Evolutionary conservation across 2,113 vertebrate genomes (phyloP).

Genomic region (Polyodon spathula): DNA sequence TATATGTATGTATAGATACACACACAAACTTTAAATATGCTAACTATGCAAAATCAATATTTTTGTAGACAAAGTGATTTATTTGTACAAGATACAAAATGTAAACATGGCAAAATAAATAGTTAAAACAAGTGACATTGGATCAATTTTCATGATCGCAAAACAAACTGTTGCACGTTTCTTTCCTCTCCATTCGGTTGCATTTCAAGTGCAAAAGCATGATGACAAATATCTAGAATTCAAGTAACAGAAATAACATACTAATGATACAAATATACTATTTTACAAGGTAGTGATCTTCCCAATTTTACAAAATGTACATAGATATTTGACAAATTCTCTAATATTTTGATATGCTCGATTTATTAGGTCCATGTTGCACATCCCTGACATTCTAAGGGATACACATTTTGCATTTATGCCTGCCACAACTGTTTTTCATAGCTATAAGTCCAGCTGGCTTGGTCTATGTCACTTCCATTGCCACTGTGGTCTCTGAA

Average conservation of each 20-base stretch:
- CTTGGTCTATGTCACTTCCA: constrained; percentile 86
- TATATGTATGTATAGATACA: no score
- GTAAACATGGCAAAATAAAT: constrained; percentile 98
- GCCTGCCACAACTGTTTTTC: constrained; percentile 36
- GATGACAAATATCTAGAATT: constrained; percentile 90
- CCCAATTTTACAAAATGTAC: constrained; percentile 93
- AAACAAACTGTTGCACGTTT: constrained; percentile 68
- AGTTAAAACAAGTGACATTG: constrained; percentile 87
- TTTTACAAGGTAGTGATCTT: constrained; percentile 95
- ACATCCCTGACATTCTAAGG: constrained; percentile 38
- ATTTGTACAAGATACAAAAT: constrained; percentile 95
- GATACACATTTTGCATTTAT: constrained; percentile 45
- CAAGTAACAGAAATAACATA: constrained; percentile 91
- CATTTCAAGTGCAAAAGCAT: constrained; percentile 93
- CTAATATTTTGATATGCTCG: constrained; percentile 51
- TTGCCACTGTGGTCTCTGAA: constrained; percentile 82
- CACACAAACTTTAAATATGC: constrained; percentile 74
- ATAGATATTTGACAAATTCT: constrained; percentile 68
- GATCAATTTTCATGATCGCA: constrained; percentile 84
- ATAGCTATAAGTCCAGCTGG: constrained; percentile 36
- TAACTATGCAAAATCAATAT: constrained; percentile 76
- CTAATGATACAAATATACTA: constrained; percentile 94
- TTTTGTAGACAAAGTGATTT: constrained; percentile 85
- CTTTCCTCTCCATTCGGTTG: constrained; percentile 75
- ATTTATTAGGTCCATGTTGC: constrained; percentile 56